Evolutionary conservation across 2,797 vertebrate genomes (phyloP).

Genomic region (Atherinosoma microstoma): DNA sequence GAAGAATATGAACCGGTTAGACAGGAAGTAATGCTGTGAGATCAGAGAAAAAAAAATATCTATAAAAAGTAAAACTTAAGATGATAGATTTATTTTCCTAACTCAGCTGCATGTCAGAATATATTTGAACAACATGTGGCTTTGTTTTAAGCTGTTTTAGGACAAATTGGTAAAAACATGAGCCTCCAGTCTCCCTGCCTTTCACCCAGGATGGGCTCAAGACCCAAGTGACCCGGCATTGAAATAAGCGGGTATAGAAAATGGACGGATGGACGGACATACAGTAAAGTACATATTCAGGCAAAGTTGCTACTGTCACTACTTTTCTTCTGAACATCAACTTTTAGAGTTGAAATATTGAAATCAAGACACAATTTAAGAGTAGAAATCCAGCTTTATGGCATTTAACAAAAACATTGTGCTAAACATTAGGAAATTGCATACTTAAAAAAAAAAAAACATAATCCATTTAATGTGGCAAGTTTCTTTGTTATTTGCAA

Average conservation of each 20-base stretch:
- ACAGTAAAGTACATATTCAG: background rate
- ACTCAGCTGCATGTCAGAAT: background rate
- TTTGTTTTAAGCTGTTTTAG: too few species aligned
- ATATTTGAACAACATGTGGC: background rate
- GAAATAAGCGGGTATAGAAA: too few species aligned
- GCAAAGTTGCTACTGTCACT: too few species aligned
- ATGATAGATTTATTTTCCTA: too few species aligned
- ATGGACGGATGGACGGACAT: background rate
- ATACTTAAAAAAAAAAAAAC: background rate
- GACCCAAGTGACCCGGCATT: too few species aligned
- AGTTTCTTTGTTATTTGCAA: background rate
- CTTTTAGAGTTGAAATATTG: background rate
- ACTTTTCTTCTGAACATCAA: background rate
- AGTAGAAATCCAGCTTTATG: background rate
- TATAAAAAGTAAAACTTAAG: too few species aligned
- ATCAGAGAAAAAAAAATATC: constrained; percentile 8
- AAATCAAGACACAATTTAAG: background rate
- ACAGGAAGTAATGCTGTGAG: background rate
- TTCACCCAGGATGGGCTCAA: too few species aligned
- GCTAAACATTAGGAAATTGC: background rate
- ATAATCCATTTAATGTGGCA: background rate
- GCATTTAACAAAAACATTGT: background rate
- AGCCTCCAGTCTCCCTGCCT: too few species aligned
- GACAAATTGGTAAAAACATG: too few species aligned
- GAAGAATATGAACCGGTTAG: constrained; percentile 32